A percentile compares a stretch with the other conserved stretches of the same genome.
Evolutionary conservation across 1,140 invertebrate genomes (phyloP).

Genomic region (Zeugodacus cucurbitae): DNA sequence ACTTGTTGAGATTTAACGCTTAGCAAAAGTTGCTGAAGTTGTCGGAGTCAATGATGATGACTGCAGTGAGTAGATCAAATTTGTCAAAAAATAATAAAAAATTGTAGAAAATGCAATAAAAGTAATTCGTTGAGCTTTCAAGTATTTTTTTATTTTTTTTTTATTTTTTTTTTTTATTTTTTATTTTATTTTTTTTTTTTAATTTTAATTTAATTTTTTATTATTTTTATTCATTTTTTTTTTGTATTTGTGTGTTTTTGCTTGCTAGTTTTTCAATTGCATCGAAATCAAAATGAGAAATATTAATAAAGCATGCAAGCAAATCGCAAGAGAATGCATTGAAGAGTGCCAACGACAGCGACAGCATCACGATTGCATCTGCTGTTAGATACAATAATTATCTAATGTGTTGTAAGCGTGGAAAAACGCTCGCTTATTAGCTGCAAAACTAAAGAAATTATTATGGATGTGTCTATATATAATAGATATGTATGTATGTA

Average conservation of each 20-base stretch:
- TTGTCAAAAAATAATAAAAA: neutral
- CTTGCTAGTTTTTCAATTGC: neutral
- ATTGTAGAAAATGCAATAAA: neutral
- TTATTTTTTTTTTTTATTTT: neutral
- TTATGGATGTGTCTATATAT: no score
- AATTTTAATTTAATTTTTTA: no score
- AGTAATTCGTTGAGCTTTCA: neutral
- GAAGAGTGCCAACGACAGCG: neutral
- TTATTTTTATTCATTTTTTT: no score
- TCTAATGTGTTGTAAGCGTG: constrained; percentile 61
- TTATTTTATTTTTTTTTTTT: no score
- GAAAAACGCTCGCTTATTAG: constrained; percentile 41
- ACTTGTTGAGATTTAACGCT: neutral
- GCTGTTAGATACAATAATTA: constrained; percentile 53
- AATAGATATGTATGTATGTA: neutral
- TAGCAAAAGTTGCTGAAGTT: neutral
- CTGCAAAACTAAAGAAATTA: neutral
- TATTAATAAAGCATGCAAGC: neutral
- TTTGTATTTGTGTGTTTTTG: neutral
- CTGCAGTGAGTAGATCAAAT: neutral
- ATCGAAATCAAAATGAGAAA: neutral
- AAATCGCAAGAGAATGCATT: constrained; percentile 35
- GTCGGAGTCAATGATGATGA: neutral
- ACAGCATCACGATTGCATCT: constrained; percentile 42
- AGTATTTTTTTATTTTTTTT: neutral